phyloP scores from a whole-genome alignment of 1,140 invertebrate species.

The Ips typographus region DNA sequence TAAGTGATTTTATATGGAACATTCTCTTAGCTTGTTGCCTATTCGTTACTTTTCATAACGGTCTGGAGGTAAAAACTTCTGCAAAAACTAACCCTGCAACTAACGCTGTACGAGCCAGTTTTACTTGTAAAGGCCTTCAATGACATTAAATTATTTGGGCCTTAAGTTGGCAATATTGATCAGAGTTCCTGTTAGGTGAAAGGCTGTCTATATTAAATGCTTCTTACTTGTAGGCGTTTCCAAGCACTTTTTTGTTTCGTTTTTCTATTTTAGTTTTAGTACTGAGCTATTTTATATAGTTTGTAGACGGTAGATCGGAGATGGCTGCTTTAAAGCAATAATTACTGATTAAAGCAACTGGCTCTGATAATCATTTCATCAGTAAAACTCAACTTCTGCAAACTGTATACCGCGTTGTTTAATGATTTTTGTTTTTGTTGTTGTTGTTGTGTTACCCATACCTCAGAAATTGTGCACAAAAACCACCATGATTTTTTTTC shows the following conservation, averaged over 20 bases:
- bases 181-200: constrained; percentile 29
- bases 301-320: not conserved
- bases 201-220: constrained; percentile 5
- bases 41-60: constrained; percentile 4
- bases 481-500: not conserved
- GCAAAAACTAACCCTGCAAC: constrained; percentile 3
- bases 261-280: not conserved
- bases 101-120: not conserved
- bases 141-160: too few relatives aligned
- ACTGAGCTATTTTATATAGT: not conserved
- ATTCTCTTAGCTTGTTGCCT: constrained; percentile 13
- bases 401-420: not conserved
- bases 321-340: not conserved
- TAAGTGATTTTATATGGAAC: too few relatives aligned
- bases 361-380: not conserved
- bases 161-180: not conserved
- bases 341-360: not conserved
- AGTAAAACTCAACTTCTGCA: not conserved
- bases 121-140: not conserved
- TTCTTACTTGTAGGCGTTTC: constrained; percentile 9
- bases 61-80: constrained; percentile 25
- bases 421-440: constrained; percentile 7
- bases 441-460: constrained; percentile 10
- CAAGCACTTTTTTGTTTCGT: constrained; percentile 11
- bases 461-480: constrained; percentile 10